phyloP scores from a whole-genome alignment of 2,888 invertebrate species.

The Hymenopus coronatus region DNA sequence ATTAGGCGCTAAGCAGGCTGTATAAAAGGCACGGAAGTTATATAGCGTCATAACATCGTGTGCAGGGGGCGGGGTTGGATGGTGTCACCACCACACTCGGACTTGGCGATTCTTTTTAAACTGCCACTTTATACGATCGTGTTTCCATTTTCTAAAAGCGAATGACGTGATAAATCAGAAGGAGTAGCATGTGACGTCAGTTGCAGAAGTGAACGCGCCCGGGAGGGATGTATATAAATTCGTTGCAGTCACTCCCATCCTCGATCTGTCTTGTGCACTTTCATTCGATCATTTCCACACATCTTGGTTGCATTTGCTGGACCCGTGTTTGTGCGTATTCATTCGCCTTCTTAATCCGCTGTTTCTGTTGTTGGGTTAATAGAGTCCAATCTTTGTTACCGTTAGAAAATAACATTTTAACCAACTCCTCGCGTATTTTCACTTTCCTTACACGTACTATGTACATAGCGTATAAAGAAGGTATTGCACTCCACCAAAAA shows the following conservation, averaged over 20 bases:
- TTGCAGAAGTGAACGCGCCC: conserved; percentile 9
- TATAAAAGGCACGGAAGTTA: background rate
- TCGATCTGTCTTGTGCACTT: background rate
- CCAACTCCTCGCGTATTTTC: no score
- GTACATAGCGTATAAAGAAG: no score
- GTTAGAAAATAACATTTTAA: no score
- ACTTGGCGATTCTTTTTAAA: conserved; percentile 25
- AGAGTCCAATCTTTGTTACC: no score
- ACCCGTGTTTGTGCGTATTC: background rate
- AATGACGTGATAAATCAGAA: conserved; percentile 31
- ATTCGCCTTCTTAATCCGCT: no score
- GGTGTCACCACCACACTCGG: conserved; percentile 2
- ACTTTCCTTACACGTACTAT: no score
- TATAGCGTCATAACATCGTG: background rate
- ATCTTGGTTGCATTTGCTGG: background rate
- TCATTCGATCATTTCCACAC: background rate
- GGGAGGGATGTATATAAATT: conserved; percentile 8
- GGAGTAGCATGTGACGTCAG: conserved; percentile 30
- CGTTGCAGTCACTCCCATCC: background rate
- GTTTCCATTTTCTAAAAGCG: conserved; percentile 33
- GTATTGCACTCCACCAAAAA: no score
- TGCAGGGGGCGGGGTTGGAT: conserved; percentile 7
- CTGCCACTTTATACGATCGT: conserved; percentile 33
- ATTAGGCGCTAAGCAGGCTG: background rate
- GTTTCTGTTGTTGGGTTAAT: no score